Evolutionary conservation across 30 jellyfish, hydroid and myxozoan species (phyloP).

Genomic region (Haliclystus octoradiatus): DNA sequence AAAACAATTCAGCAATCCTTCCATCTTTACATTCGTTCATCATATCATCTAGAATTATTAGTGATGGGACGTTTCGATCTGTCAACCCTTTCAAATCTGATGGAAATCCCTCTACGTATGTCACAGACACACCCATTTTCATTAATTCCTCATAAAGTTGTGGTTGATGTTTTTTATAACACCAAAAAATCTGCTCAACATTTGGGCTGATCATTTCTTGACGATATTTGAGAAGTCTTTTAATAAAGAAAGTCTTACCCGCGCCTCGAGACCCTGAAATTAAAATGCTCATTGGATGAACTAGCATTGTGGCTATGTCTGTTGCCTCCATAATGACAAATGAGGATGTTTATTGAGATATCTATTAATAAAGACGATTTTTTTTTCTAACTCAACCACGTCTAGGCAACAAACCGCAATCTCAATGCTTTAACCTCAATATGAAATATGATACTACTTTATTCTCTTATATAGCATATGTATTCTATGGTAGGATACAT

Average conservation of each 20-base stretch:
- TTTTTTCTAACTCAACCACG: no score
- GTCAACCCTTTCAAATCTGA: neutral
- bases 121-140: neutral
- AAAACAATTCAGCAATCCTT: neutral
- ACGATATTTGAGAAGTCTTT: neutral
- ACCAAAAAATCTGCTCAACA: neutral
- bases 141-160: neutral
- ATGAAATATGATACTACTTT: no score
- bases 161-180: neutral
- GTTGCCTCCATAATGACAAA: no score
- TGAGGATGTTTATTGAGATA: no score
- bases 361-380: no score
- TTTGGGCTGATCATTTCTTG: neutral
- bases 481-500: no score
- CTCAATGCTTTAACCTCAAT: no score
- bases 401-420: no score
- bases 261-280: neutral
- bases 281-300: neutral
- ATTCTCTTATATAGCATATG: no score
- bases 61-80: neutral
- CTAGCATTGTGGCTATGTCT: no score
- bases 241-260: neutral
- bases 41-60: neutral
- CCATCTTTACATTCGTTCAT: neutral
- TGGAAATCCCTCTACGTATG: neutral